Evolutionary conservation across 2,113 vertebrate species (phyloP).

Genomic region (Ploceus nigricollis): DNA sequence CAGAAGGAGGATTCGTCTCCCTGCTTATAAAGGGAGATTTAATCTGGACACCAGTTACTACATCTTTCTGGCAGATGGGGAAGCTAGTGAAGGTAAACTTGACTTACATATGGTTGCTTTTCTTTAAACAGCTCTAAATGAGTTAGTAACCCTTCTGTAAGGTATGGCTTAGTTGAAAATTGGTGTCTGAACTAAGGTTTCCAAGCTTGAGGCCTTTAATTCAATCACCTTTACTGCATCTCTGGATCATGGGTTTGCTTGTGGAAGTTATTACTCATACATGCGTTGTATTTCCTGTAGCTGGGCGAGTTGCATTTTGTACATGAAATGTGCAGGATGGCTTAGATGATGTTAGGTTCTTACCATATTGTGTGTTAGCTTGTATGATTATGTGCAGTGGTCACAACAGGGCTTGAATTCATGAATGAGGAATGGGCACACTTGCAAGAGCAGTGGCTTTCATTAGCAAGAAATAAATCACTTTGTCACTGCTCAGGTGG

Average conservation of each 20-base stretch:
- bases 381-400: background rate
- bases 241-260: background rate
- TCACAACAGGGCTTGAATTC: background rate
- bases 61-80: slow-evolving; percentile 84
- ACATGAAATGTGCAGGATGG: too few relatives aligned
- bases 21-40: slow-evolving; percentile 68
- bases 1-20: slow-evolving; percentile 70
- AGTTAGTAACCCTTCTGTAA: background rate
- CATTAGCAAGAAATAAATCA: background rate
- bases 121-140: background rate
- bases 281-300: background rate
- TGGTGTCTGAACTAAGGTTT: background rate
- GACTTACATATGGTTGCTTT: background rate
- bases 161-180: background rate
- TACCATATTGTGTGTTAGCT: background rate
- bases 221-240: background rate
- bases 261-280: background rate
- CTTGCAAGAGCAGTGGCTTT: background rate
- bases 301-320: background rate
- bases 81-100: slow-evolving; percentile 70
- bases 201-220: background rate
- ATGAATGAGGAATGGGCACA: background rate
- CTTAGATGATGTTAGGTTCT: background rate
- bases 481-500: slow-evolving; percentile 60
- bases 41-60: slow-evolving; percentile 79